Percentiles rank a stretch among this genome's conserved stretches.
phyloP scores from a whole-genome alignment of 2,797 vertebrate species.

The Decapterus maruadsi region DNA sequence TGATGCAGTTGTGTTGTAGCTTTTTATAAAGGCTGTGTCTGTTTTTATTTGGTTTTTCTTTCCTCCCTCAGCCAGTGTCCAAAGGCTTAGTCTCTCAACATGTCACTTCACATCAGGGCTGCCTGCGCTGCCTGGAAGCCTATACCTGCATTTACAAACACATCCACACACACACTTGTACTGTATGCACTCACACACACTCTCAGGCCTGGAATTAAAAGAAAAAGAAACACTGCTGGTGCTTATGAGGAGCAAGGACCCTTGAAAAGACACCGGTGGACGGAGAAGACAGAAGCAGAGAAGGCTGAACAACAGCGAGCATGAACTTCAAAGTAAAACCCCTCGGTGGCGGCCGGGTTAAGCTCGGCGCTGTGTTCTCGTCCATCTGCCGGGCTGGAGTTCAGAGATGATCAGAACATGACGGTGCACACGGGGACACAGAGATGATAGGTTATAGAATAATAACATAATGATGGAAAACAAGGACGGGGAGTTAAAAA shows the following conservation, averaged over 20 bases:
- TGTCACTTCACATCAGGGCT: conserved; percentile 75
- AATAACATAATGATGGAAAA: neutral
- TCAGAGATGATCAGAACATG: conserved; percentile 40
- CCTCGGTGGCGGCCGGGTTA: conserved; percentile 35
- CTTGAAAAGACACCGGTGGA: conserved; percentile 50
- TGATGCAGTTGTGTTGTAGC: conserved; percentile 40
- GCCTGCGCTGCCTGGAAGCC: conserved; percentile 55
- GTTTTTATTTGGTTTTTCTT: conserved; percentile 52
- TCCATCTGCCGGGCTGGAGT: conserved; percentile 50
- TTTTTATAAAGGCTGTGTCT: conserved; percentile 55
- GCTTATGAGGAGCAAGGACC: conserved; percentile 47
- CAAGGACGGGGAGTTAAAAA: too few species aligned
- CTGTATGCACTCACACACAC: conserved; percentile 23
- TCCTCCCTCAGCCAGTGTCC: conserved; percentile 61
- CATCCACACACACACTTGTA: conserved; percentile 30
- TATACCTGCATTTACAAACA: conserved; percentile 70
- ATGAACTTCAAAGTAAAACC: conserved; percentile 48
- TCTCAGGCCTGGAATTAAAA: neutral
- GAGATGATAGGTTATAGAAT: too few species aligned
- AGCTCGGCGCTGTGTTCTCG: conserved; percentile 35
- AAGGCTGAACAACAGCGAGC: neutral
- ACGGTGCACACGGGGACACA: conserved; percentile 16
- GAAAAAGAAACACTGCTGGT: neutral
- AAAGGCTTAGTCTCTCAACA: conserved; percentile 68
- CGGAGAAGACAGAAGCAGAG: conserved; percentile 15